Percentiles rank a stretch among this genome's conserved stretches.
phyloP scores from a whole-genome alignment of 2,888 invertebrate genomes.

The Coleophora flavipennella region DNA sequence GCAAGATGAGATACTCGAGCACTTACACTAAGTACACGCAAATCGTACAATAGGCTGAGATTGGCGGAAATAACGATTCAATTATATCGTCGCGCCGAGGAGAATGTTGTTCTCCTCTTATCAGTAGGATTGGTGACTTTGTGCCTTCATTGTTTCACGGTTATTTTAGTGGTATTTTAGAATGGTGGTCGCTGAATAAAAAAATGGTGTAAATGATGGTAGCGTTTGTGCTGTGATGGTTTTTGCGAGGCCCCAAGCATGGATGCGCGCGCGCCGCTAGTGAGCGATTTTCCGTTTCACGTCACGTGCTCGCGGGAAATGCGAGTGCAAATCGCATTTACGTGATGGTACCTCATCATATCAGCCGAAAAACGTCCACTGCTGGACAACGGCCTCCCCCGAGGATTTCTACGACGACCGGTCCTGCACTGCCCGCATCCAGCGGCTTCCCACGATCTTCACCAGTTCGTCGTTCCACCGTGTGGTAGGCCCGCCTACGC shows the following conservation, averaged over 20 bases:
- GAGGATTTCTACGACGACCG: too few species aligned
- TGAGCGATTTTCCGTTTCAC: conserved; percentile 27
- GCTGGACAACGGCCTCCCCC: too few species aligned
- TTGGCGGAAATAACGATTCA: conserved; percentile 51
- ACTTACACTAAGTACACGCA: conserved; percentile 21
- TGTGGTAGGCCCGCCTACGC: too few species aligned
- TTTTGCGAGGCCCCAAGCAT: too few species aligned
- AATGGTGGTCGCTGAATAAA: not conserved
- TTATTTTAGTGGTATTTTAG: not conserved
- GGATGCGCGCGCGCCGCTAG: too few species aligned
- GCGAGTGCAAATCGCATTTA: conserved; percentile 4
- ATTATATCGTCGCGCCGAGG: conserved; percentile 37
- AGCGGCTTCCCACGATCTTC: too few species aligned
- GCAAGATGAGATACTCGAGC: conserved; percentile 31
- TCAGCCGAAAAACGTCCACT: too few species aligned
- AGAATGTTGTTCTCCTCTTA: conserved; percentile 28
- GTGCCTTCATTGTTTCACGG: not conserved
- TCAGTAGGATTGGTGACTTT: conserved; percentile 27
- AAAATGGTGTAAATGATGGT: not conserved
- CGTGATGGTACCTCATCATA: too few species aligned
- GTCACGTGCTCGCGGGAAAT: conserved; percentile 20
- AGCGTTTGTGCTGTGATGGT: not conserved
- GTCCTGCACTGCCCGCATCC: too few species aligned
- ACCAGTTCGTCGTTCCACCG: too few species aligned
- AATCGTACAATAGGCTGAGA: conserved; percentile 39